Conservation (phyloP, 2,113 vertebrate genomes). For the Mesitornis unicolor region DNA sequence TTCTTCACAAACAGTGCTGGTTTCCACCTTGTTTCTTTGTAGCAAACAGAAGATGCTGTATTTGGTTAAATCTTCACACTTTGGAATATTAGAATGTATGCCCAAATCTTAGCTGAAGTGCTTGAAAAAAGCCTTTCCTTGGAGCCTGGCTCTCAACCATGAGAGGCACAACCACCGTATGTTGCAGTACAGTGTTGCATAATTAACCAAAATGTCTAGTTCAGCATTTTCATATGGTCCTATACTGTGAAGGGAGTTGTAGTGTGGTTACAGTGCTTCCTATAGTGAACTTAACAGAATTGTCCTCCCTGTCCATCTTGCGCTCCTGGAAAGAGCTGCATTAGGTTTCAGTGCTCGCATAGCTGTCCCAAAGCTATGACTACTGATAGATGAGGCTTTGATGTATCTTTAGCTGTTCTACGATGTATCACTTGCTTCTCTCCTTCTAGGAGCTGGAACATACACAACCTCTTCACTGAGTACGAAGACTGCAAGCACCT, state of each 20-base stretch:
- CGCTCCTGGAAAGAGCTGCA: background rate
- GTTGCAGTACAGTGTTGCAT: background rate
- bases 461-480: constrained; percentile 95
- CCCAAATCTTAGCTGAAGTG: background rate
- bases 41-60: background rate
- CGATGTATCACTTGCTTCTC: background rate
- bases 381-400: background rate
- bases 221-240: background rate
- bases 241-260: background rate
- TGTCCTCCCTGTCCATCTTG: background rate
- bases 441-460: constrained; percentile 85
- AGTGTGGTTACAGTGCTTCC: background rate
- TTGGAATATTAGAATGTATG: background rate
- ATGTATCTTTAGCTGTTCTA: background rate
- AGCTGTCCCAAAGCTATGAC: background rate
- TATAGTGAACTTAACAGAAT: background rate
- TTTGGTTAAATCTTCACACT: background rate
- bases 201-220: background rate
- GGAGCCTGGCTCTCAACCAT: background rate
- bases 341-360: background rate
- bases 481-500: constrained; percentile 93
- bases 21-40: background rate
- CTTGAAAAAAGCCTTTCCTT: background rate
- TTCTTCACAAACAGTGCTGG: background rate
- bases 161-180: background rate